Conservation (phyloP, 2,888 invertebrate species). For the Nebria brevicollis region DNA sequence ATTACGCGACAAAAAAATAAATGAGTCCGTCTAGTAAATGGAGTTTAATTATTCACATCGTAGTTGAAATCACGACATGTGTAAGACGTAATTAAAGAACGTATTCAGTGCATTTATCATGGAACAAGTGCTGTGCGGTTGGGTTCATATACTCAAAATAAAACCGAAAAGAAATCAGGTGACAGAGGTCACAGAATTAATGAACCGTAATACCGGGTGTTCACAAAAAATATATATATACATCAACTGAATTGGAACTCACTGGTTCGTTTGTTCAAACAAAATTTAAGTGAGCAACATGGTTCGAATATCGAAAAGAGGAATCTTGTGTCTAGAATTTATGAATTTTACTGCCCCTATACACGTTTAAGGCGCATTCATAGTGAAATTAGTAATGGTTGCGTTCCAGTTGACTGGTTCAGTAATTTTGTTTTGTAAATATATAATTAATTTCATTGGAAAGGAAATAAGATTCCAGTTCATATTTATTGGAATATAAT, state of each 20-base stretch:
- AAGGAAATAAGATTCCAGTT: too few species aligned
- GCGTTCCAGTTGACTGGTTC: too few species aligned
- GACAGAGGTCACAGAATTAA: slow-evolving; percentile 20
- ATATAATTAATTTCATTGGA: too few species aligned
- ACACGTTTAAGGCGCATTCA: too few species aligned
- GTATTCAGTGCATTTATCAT: neutral
- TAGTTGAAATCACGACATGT: slow-evolving; percentile 15
- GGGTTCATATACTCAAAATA: neutral
- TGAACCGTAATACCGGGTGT: slow-evolving; percentile 20
- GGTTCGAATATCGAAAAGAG: neutral
- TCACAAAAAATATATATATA: neutral
- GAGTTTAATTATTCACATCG: slow-evolving; percentile 10
- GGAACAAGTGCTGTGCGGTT: neutral
- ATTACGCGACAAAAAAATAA: too few species aligned
- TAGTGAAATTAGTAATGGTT: too few species aligned
- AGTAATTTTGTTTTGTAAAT: too few species aligned
- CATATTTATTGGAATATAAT: too few species aligned
- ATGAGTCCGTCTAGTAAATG: too few species aligned
- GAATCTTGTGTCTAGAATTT: neutral
- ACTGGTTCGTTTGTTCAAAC: slow-evolving; percentile 8
- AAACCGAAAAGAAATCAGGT: slow-evolving; percentile 17
- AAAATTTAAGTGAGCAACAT: neutral
- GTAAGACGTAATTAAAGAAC: slow-evolving; percentile 16
- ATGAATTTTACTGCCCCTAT: neutral
- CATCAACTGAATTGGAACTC: neutral